Percentiles rank a stretch among this genome's conserved stretches.
These are phyloP conservation scores for Morphnarchus princeps DNA, from an alignment of 2,113 vertebrate species.

Conservation along the genomic window DNA sequence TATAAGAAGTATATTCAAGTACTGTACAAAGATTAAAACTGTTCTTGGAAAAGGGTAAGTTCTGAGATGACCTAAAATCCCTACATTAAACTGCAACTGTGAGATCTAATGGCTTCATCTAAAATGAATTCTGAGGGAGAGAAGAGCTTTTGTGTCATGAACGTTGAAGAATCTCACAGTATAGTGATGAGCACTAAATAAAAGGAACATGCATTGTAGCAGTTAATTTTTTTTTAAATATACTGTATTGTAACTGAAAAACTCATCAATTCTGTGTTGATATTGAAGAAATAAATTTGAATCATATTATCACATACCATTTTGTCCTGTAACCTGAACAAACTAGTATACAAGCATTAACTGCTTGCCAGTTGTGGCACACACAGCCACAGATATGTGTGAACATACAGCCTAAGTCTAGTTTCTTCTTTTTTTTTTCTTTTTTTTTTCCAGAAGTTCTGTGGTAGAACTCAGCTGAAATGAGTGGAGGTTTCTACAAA, in stretches of 20 bases:
- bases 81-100: slow-evolving; percentile 20
- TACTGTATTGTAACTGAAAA: background rate
- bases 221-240: background rate
- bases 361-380: background rate
- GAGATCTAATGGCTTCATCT: slow-evolving; percentile 36
- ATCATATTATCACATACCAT: background rate
- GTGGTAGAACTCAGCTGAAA: background rate
- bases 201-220: background rate
- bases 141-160: background rate
- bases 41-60: slow-evolving; percentile 39
- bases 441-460: background rate
- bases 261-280: background rate
- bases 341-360: background rate
- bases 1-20: slow-evolving; percentile 34
- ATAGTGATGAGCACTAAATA: background rate
- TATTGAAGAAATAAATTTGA: background rate
- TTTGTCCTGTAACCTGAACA: background rate
- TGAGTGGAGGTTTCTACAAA: background rate
- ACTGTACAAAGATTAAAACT: slow-evolving; percentile 42
- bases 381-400: rapidly evolving
- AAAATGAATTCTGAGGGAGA: slow-evolving; percentile 37
- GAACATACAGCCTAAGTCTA: background rate
- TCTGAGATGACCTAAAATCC: slow-evolving; percentile 47
- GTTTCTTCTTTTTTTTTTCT: background rate
- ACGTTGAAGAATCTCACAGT: background rate